Evolutionary conservation across 2,113 vertebrate species (phyloP), one percentile per base, ranked within the genome.

Genomic region (Chloropsis hardwickii): DNA sequence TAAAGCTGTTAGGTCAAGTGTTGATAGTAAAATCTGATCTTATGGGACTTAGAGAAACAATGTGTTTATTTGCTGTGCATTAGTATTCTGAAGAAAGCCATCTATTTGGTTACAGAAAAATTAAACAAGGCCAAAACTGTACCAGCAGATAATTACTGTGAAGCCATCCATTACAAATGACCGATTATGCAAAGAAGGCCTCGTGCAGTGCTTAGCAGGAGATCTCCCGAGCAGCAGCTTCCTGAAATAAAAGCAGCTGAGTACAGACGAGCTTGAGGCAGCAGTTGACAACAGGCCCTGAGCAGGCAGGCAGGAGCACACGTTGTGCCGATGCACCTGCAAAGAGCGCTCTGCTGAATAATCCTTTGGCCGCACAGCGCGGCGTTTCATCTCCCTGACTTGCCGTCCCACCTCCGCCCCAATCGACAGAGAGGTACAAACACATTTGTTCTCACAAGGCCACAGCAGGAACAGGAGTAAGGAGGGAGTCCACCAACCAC

Each of bases 241-340:
- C 72, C 37, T 70, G 69, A 94, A 92, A 88, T 51, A 58, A 91
- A 90, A 78, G 53, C 70, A 92, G 66, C 86, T 25, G 64, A 82
- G 70, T 5, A 57, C 17, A 62, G 87, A 54, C 3, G 5, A 70
- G 39, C 56, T 18, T 23, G 39, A 81, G 81, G 35, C 50, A 50
- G 51, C 33, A 48, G 69, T 1, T 60, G 61, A 42, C 87, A 67
- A 91, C 2, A 7, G 2, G 16, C 7, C 50, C 58, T 74, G 83
- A 20, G 3, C 72, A 48, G 66, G 2, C 72, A 56, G 77, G 2
- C 69, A 37, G 9, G 9, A 35, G 73, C 3, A 79, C 58, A 10
- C 0, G 0, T 14, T 62, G 65, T 80, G 67, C 62, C 2, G 1
- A 45, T 2, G 21, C 25, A 22, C 19, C 60, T 44, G 71, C 29